Percentiles rank a stretch among this genome's conserved stretches.
Conservation (phyloP, 2,797 vertebrate genomes). For the Spondyliosoma cantharus region DNA sequence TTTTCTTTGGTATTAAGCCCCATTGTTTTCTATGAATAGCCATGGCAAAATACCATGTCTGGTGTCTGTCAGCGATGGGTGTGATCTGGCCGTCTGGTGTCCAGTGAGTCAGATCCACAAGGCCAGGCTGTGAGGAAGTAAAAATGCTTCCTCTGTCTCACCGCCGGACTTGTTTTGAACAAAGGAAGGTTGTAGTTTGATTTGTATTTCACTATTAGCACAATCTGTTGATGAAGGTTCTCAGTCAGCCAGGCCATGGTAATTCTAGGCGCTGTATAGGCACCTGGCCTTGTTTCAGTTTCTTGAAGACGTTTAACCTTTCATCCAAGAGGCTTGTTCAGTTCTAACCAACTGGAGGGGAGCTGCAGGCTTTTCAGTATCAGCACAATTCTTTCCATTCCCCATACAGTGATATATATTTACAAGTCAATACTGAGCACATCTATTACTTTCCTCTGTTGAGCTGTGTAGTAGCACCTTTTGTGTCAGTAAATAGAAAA, state of each 20-base stretch:
- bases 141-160: slow-evolving; percentile 72
- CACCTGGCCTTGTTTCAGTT: no score
- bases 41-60: slow-evolving; percentile 2
- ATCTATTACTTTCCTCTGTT: not conserved
- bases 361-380: no score
- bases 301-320: no score
- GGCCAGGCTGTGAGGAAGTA: slow-evolving; percentile 76
- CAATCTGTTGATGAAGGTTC: not conserved
- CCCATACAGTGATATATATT: not conserved
- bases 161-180: slow-evolving; percentile 70
- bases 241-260: no score
- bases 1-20: not conserved
- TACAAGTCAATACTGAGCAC: not conserved
- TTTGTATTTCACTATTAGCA: not conserved
- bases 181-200: slow-evolving; percentile 34
- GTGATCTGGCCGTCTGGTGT: slow-evolving; percentile 56
- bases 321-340: no score
- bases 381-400: not conserved
- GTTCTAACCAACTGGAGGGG: no score
- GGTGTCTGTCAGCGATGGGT: slow-evolving; percentile 55
- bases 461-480: not conserved
- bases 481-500: not conserved
- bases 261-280: no score
- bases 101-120: slow-evolving; percentile 78
- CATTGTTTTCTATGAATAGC: slow-evolving; percentile 74